A percentile compares a stretch with the other conserved stretches of the same genome.
Conservation (phyloP, 1,140 invertebrate species). For the Nixonia krombeini region DNA sequence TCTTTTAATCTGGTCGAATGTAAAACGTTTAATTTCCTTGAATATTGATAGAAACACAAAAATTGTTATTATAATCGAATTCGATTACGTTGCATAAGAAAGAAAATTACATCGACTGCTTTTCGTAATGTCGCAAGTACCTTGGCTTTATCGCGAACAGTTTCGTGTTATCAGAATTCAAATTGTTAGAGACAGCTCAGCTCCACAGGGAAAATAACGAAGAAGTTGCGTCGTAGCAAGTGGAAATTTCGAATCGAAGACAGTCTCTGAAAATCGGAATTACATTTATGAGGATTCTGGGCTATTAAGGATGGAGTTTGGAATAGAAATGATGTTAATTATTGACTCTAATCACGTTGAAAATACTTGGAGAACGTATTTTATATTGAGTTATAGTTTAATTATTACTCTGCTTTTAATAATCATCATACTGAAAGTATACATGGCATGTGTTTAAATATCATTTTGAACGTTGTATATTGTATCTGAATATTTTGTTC, state of each 20-base stretch:
- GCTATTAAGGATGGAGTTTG: not conserved
- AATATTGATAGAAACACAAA: no score
- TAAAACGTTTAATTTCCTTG: no score
- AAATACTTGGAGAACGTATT: not conserved
- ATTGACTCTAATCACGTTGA: constrained; percentile 6
- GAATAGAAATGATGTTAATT: constrained; percentile 7
- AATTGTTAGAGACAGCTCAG: constrained; percentile 10
- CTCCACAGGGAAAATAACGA: constrained; percentile 8
- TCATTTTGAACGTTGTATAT: no score
- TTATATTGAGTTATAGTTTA: not conserved
- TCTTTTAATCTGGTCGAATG: no score
- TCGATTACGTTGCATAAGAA: no score
- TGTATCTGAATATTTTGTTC: no score
- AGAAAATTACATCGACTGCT: no score
- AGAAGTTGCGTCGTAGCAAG: not conserved
- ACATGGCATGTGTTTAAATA: not conserved
- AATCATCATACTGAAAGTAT: not conserved
- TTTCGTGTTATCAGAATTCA: constrained; percentile 16
- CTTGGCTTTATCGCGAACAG: not conserved
- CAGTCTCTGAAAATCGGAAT: not conserved
- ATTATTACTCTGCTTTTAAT: not conserved
- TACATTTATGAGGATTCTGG: not conserved
- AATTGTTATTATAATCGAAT: no score
- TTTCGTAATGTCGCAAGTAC: no score
- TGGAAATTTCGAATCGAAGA: constrained; percentile 7